Base-by-base conservation (phyloP, 2,888 invertebrate species). In the Drosophila neutralis region DNA sequence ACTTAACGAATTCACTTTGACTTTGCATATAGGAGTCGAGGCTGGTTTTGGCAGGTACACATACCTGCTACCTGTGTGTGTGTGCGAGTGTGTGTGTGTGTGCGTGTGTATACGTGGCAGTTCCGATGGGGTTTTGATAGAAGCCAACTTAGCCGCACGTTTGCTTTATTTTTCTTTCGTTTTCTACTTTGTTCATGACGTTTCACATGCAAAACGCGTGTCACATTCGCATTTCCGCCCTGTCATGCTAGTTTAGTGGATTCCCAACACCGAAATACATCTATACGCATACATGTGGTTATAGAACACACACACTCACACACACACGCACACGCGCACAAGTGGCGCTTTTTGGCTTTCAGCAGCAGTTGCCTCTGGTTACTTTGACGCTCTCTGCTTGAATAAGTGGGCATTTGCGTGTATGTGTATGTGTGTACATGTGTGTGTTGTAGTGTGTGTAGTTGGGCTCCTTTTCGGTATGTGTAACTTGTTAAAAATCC, bases 131-230 rank as follows among this genome's bases (percentile, higher is more conserved):
- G 29, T n/a, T 70, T 36, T 61, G 71, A 40, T 35, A 54, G 60
- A 53, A 40, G 66, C 59, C 27, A 76, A 76, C 21, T 76, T 76
- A 49, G 65, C 33, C 36, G 54, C 36, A 36, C 35, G 54, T 52
- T 52, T 48, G 60, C 69, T 59, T 74, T 53, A 29, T 61, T 35
- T 35, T 42, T 61, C 31, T 45, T 52, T 54, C 27, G 42, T 13
- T 72, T 65, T 57, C 31, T 61, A 76, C 79, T 78, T 85, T 90
- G 83, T 88, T 86, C 90, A 68, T 87, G 86, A 89, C 88, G 86
- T 87, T 90, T 86, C 87, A 89, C 88, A 91, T 88, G 89, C 87
- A 88, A 90, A 90, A 88, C 89, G 89, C 91, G 91, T 89, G 91
- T 90, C 91, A 88, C 87, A 86, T 85, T 81, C 89, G 78, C 79